Conservation (phyloP, 2,797 vertebrate species). For the Gorsachius magnificus region DNA sequence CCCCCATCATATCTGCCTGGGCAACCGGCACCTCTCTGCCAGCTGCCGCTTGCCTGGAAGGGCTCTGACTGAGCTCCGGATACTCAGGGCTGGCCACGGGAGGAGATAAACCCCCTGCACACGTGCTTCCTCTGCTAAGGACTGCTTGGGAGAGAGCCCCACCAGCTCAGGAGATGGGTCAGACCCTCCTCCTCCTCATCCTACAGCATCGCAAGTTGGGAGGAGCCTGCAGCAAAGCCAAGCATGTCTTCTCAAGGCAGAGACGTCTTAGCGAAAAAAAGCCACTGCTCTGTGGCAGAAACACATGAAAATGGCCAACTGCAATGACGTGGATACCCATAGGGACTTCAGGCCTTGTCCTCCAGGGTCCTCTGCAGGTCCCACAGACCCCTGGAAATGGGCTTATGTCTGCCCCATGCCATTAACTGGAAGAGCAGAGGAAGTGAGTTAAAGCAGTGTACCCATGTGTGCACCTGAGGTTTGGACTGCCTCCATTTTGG, state of each 20-base stretch:
- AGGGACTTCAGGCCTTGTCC: not conserved
- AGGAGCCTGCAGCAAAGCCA: not conserved
- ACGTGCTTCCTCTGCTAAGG: not conserved
- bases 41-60: not conserved
- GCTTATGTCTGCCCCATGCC: not conserved
- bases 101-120: not conserved
- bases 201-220: not conserved
- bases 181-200: not conserved
- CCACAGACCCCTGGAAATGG: not conserved
- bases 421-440: not conserved
- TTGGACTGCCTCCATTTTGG: not conserved
- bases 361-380: not conserved
- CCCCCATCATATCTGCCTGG: not conserved
- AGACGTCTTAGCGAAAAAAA: not conserved
- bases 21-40: not conserved
- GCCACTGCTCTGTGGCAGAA: not conserved
- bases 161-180: not conserved
- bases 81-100: not conserved
- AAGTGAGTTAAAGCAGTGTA: not conserved
- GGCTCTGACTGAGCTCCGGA: slow-evolving; percentile 18
- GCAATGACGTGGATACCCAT: fast-evolving
- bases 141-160: not conserved
- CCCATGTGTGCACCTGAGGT: not conserved
- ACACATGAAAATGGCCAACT: not conserved
- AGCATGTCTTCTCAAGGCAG: not conserved